phyloP scores from a whole-genome alignment of 2,797 vertebrate species.

The Xerus rutilus region DNA sequence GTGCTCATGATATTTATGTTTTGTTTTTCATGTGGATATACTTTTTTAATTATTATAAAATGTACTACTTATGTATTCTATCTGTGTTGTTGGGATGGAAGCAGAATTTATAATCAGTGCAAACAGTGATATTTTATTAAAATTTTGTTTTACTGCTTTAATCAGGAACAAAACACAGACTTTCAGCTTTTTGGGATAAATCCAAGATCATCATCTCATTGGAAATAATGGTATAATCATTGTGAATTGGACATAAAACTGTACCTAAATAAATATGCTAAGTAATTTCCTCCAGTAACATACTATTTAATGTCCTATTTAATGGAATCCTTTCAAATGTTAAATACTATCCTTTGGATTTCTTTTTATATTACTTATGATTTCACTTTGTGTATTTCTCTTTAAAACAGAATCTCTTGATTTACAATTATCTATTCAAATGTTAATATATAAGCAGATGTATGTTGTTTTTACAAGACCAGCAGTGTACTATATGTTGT shows the following conservation, averaged over 20 bases:
- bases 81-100: background rate
- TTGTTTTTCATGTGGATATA: background rate
- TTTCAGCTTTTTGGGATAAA: background rate
- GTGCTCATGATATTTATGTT: background rate
- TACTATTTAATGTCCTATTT: background rate
- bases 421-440: slow-evolving; percentile 34
- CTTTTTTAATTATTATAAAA: slow-evolving; percentile 5
- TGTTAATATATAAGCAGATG: slow-evolving; percentile 28
- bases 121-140: background rate
- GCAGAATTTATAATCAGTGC: background rate
- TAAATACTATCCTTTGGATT: slow-evolving; percentile 29
- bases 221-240: slow-evolving; percentile 33
- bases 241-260: slow-evolving; percentile 23
- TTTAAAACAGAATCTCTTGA: slow-evolving; percentile 18
- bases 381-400: slow-evolving; percentile 28
- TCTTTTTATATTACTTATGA: background rate
- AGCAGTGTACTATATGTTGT: background rate
- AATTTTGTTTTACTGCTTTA: slow-evolving; percentile 31
- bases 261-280: slow-evolving; percentile 55
- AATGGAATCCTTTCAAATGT: slow-evolving; percentile 53
- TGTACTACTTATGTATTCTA: background rate
- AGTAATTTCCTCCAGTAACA: slow-evolving; percentile 31
- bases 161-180: slow-evolving; percentile 25
- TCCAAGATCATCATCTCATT: slow-evolving; percentile 30
- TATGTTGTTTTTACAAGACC: background rate